Evolutionary conservation across 2,888 invertebrate genomes (phyloP).

Genomic region (Balanococcus diminutus): DNA sequence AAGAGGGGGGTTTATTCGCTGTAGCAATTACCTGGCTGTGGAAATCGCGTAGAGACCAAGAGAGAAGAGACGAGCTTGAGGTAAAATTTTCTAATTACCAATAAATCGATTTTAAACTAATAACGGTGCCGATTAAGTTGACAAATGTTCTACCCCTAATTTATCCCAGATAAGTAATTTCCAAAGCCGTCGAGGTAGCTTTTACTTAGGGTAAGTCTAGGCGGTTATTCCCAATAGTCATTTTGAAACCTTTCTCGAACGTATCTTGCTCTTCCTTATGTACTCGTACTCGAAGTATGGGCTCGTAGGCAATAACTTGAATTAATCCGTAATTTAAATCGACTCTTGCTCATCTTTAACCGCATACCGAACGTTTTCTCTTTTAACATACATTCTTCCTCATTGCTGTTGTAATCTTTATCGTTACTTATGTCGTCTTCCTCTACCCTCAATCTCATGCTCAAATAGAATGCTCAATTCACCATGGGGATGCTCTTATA

Average conservation of each 20-base stretch:
- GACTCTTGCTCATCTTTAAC: not conserved
- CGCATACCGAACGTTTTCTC: not conserved
- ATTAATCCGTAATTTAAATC: not conserved
- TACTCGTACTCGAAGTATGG: no score
- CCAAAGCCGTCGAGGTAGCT: not conserved
- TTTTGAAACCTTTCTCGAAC: not conserved
- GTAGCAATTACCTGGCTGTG: not conserved
- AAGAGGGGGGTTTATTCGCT: not conserved
- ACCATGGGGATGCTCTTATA: not conserved
- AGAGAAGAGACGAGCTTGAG: not conserved
- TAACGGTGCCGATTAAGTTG: not conserved
- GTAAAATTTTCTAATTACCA: not conserved
- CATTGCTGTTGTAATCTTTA: not conserved
- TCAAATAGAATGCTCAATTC: not conserved
- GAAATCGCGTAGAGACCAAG: not conserved
- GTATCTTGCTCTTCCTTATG: not conserved
- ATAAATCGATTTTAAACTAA: slow-evolving; percentile 1
- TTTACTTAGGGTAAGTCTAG: not conserved
- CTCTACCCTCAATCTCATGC: no score
- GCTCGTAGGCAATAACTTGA: not conserved
- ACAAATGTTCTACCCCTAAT: not conserved
- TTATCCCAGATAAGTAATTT: not conserved
- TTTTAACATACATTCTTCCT: not conserved
- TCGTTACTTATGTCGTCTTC: not conserved
- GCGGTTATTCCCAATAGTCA: not conserved